Conservation (phyloP, 1,140 invertebrate species). For the Drosophila albomicans region DNA sequence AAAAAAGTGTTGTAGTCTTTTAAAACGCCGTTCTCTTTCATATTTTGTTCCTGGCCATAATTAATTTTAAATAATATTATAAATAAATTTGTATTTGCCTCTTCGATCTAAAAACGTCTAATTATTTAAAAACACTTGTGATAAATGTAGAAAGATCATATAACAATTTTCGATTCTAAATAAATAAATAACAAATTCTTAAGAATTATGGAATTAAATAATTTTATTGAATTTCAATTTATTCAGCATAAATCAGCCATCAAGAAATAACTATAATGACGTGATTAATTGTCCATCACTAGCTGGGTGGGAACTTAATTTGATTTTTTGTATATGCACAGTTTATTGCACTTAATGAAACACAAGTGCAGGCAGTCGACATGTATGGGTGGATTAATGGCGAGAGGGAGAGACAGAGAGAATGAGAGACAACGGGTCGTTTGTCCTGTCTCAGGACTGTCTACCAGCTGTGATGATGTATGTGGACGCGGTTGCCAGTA, state of each 20-base stretch:
- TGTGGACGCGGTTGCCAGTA: slow-evolving; percentile 56
- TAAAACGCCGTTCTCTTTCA: too few species aligned
- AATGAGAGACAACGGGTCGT: slow-evolving; percentile 14
- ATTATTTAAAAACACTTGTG: too few species aligned
- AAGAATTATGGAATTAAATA: background rate
- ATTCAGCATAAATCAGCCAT: background rate
- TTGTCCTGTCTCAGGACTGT: slow-evolving; percentile 63
- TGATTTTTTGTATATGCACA: slow-evolving; percentile 63
- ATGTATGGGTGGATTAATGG: slow-evolving; percentile 12
- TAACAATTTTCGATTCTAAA: too few species aligned
- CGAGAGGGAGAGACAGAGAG: too few species aligned
- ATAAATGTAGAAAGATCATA: too few species aligned
- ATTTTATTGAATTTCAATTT: background rate
- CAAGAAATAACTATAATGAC: background rate
- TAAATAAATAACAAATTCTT: too few species aligned
- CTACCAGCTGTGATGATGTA: slow-evolving; percentile 74
- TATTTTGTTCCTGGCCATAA: too few species aligned
- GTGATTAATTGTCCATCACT: slow-evolving; percentile 26
- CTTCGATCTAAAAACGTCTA: too few species aligned
- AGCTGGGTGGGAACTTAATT: slow-evolving; percentile 43
- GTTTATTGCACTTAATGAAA: slow-evolving; percentile 82
- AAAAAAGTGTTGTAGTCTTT: too few species aligned
- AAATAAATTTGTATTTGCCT: too few species aligned
- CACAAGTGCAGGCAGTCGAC: slow-evolving; percentile 28
- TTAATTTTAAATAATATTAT: too few species aligned